Conservation (phyloP, 2,888 invertebrate species). For the Abscondita cerata region DNA sequence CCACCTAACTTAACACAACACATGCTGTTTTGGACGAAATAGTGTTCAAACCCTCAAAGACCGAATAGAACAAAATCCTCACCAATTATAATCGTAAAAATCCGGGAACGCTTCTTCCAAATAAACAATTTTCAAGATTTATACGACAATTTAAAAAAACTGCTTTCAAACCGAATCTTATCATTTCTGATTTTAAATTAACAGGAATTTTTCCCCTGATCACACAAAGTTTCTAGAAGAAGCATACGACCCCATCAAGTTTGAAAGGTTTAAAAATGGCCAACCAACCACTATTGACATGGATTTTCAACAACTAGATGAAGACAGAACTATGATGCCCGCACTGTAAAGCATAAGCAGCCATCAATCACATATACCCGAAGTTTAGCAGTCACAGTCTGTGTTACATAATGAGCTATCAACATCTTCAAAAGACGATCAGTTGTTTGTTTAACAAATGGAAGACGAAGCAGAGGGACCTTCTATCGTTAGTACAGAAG, state of each 20-base stretch:
- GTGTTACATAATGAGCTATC: too few species aligned
- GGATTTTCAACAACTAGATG: too few species aligned
- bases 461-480: too few species aligned
- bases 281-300: too few species aligned
- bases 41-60: conserved; percentile 2
- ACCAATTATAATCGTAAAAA: background rate
- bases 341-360: too few species aligned
- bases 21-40: conserved; percentile 17
- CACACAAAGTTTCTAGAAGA: background rate
- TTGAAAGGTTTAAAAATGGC: too few species aligned
- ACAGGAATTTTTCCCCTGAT: conserved; percentile 5
- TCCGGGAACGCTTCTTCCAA: conserved; percentile 9
- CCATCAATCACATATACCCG: too few species aligned
- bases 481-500: too few species aligned
- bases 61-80: background rate
- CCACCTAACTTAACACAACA: conserved; percentile 21
- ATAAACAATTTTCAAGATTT: background rate
- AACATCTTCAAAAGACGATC: too few species aligned
- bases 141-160: background rate
- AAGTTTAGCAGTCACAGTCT: too few species aligned
- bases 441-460: too few species aligned
- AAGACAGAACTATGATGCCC: too few species aligned
- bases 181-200: conserved; percentile 6
- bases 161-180: background rate
- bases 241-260: conserved; percentile 2